A percentile compares a stretch with the other conserved stretches of the same genome.
Evolutionary conservation across 2,888 invertebrate species (phyloP).

Genomic region (Mythimna vitellina): DNA sequence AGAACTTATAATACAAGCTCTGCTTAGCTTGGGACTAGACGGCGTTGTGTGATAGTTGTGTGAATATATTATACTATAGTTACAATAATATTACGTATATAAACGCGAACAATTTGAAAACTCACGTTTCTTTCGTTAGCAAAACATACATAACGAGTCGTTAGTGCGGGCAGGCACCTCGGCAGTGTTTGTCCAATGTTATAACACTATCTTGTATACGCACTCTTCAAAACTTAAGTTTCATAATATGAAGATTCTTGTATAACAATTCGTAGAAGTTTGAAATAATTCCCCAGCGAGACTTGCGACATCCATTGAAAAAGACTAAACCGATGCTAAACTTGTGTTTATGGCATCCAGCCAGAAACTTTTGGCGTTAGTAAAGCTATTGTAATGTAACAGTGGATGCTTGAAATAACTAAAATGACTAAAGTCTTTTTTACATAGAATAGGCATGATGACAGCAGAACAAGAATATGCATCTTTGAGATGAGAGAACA

Average conservation of each 20-base stretch:
- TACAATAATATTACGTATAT: slow-evolving; percentile 11
- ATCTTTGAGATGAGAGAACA: too few species aligned
- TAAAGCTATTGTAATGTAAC: slow-evolving; percentile 4
- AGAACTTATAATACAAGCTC: too few species aligned
- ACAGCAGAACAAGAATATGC: too few species aligned
- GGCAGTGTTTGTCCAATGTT: slow-evolving; percentile 48
- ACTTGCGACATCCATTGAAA: slow-evolving; percentile 5
- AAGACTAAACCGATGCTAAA: neutral
- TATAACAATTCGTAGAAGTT: slow-evolving; percentile 19
- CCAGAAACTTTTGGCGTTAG: slow-evolving; percentile 4
- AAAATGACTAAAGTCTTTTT: too few species aligned
- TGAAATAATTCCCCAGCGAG: neutral
- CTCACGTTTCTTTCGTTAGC: slow-evolving; percentile 18
- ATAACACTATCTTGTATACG: slow-evolving; percentile 39
- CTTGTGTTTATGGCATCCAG: neutral
- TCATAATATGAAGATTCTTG: slow-evolving; percentile 48
- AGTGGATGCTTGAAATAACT: neutral
- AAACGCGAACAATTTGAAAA: slow-evolving; percentile 15
- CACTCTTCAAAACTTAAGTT: slow-evolving; percentile 41
- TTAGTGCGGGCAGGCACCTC: slow-evolving; percentile 28
- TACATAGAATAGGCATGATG: too few species aligned
- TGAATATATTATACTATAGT: too few species aligned
- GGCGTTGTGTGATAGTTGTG: too few species aligned
- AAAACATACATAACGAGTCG: slow-evolving; percentile 30
- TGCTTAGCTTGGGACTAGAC: too few species aligned